These are phyloP conservation scores for Cyprinus carpio DNA, from an alignment of 2,113 vertebrate genomes.

Conservation along the genomic window DNA sequence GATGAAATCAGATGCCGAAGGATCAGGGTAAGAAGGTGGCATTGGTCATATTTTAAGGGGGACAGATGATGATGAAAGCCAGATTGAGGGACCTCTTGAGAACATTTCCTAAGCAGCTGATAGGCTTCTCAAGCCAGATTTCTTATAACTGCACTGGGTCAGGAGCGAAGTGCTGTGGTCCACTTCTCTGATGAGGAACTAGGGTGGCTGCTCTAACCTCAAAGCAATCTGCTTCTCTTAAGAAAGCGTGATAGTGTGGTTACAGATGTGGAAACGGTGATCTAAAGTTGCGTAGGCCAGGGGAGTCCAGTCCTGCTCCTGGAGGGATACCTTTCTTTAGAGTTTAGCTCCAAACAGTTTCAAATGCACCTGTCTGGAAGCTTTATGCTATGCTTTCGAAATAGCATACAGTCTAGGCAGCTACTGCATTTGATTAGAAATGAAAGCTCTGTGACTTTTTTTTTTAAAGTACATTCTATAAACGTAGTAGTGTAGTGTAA, in stretches of 20 bases:
- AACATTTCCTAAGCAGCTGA: constrained; percentile 38
- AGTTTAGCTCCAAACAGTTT: not conserved
- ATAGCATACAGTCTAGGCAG: not conserved
- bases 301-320: not conserved
- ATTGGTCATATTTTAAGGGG: constrained; percentile 69
- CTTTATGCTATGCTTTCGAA: not conserved
- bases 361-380: not conserved
- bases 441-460: not conserved
- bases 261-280: constrained; percentile 1
- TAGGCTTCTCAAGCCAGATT: constrained; percentile 27
- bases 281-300: not conserved
- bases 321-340: not conserved
- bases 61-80: constrained; percentile 56
- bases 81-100: constrained; percentile 32
- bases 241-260: constrained; percentile 13
- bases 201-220: constrained; percentile 13
- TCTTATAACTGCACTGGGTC: constrained; percentile 35
- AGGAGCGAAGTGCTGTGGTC: constrained; percentile 22
- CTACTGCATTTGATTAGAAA: not conserved
- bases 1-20: constrained; percentile 70
- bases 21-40: constrained; percentile 68
- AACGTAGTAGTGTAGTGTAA: no score
- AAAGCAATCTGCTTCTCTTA: constrained; percentile 29
- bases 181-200: constrained; percentile 34
- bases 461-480: not conserved